phyloP scores from a whole-genome alignment of 1,140 invertebrate genomes.

The Rhopalosiphum maidis region DNA sequence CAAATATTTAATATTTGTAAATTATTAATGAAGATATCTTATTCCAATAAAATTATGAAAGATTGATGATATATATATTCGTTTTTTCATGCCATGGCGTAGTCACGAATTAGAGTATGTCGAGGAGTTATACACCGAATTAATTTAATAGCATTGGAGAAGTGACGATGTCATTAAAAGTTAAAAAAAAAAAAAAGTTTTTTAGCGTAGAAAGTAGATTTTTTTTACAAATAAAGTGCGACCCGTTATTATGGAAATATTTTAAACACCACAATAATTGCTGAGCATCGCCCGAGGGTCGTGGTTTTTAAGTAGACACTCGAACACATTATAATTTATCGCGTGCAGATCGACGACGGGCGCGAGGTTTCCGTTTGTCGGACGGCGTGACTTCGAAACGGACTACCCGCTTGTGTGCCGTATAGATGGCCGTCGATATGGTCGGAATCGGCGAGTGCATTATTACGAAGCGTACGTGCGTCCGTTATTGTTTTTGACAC shows the following conservation, averaged over 20 bases:
- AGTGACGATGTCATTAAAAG: background rate
- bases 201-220: background rate
- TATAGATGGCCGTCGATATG: background rate
- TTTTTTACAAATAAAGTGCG: background rate
- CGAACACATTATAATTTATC: background rate
- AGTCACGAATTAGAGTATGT: background rate
- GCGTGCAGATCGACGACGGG: background rate
- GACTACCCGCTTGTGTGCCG: background rate
- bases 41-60: too few species aligned
- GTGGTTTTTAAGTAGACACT: background rate
- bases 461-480: background rate
- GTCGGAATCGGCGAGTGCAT: background rate
- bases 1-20: background rate
- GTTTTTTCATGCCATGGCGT: too few species aligned
- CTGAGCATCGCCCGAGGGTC: background rate
- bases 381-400: background rate
- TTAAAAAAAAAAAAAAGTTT: background rate
- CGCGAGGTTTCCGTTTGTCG: background rate
- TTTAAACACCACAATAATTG: background rate
- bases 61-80: too few species aligned
- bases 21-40: too few species aligned
- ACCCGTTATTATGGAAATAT: background rate
- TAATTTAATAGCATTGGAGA: background rate
- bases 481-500: constrained; percentile 40
- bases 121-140: background rate